Base-by-base conservation (phyloP, 2,113 vertebrate genomes). In the Trochalopteron elliotii region DNA sequence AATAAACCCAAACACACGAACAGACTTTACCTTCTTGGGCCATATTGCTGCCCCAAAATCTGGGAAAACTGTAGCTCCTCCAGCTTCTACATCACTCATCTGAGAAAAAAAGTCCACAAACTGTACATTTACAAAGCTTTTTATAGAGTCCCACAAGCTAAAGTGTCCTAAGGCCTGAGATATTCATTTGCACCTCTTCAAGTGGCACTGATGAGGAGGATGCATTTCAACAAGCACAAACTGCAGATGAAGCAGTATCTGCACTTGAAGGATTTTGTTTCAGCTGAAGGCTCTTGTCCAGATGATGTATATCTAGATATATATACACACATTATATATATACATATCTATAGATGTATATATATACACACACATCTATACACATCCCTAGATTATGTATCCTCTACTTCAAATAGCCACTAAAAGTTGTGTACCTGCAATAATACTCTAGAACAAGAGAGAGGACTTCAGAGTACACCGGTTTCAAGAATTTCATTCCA, bases 11-110 rank as follows among this genome's bases (percentile, higher is more conserved):
- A 31, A 84, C 11, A 59, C 6, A 67, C 16, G 20, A 52, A 52
- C 18, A 80, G 44, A 25, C 31, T 65, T 97, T 96, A 99, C 99
- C 99, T 99, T 99, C 96, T 98, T 98, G 10, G 99, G 99, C 98
- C 97, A 97, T 96, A 99, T 98, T 44, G 98, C 98, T 92, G 99
- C 99, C 76, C 99, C 99, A 94, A 99, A 98, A 88, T 99, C 99
- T 61, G 99, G 99, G 89, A 99, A 99, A 69, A 99, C 99, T 0
- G 99, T 99, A 28, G 99, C 99, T 65, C 99, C 99, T 82, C 99
- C 99, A 50, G 99, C 99, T 97, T 99, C 98, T 11, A 99, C 99
- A 67, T 99, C 99, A 55, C 98, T 99, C 99, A 99, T 99, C 99
- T 99, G 97, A 52, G 79, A 94, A 96, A 79, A 97, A 98, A 97